phyloP scores from a whole-genome alignment of 2,888 invertebrate genomes.

The Unio delphinus region DNA sequence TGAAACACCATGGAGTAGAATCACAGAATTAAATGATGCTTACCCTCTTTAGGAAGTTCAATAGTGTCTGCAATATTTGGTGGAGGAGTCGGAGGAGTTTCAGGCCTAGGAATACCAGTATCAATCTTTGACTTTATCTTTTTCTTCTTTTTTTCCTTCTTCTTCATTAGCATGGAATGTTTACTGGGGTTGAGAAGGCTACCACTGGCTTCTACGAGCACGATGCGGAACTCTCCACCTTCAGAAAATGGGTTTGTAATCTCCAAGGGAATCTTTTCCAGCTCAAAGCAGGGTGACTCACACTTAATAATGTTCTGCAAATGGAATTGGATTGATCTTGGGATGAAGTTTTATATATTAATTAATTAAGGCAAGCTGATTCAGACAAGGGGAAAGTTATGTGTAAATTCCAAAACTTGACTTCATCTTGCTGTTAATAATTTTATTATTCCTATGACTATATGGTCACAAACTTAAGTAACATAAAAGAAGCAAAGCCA shows the following conservation, averaged over 20 bases:
- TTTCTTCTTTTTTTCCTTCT: constrained; percentile 50
- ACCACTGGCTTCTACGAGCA: constrained; percentile 62
- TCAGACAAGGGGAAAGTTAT: too few species aligned
- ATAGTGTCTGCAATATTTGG: constrained; percentile 31
- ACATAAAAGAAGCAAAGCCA: too few species aligned
- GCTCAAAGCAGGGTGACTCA: constrained; percentile 68
- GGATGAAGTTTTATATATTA: too few species aligned
- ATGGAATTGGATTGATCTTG: not conserved
- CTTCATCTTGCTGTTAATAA: too few species aligned
- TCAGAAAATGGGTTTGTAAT: constrained; percentile 68
- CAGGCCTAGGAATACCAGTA: constrained; percentile 53
- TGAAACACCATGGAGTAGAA: not conserved
- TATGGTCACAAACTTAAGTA: too few species aligned
- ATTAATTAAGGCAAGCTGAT: too few species aligned
- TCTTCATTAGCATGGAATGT: constrained; percentile 38
- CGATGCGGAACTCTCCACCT: constrained; percentile 64
- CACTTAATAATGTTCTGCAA: constrained; percentile 60
- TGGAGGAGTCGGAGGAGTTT: constrained; percentile 51
- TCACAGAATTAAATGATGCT: not conserved
- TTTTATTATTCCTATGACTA: too few species aligned
- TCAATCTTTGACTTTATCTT: constrained; percentile 57
- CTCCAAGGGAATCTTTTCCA: constrained; percentile 58
- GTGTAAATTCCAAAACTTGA: too few species aligned
- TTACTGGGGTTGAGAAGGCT: constrained; percentile 45
- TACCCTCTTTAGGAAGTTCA: constrained; percentile 38